Conservation (phyloP, 2,888 invertebrate species). For the Troglohyphantes excavatus region DNA sequence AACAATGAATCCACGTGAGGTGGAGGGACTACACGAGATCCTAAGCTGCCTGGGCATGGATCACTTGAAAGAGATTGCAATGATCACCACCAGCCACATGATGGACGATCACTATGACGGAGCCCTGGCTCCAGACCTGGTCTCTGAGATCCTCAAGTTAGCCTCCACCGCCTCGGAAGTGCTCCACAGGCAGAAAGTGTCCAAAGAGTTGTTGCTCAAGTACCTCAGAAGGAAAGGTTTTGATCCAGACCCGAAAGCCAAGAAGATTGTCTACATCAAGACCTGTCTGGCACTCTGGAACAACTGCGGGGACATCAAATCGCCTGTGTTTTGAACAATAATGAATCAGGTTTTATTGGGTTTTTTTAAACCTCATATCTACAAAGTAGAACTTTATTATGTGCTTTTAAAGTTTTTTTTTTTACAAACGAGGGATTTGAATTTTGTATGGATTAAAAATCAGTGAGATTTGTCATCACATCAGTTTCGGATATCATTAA, state of each 20-base stretch:
- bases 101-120: conserved; percentile 74
- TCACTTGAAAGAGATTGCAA: conserved; percentile 72
- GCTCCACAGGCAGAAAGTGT: conserved; percentile 72
- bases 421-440: no score
- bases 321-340: conserved; percentile 54
- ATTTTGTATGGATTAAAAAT: no score
- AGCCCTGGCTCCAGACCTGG: conserved; percentile 53
- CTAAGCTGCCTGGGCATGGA: conserved; percentile 64
- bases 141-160: conserved; percentile 65
- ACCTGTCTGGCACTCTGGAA: conserved; percentile 71
- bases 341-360: no score
- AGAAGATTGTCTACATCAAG: conserved; percentile 73
- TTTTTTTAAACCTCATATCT: not conserved
- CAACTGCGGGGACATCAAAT: conserved; percentile 67
- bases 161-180: conserved; percentile 69
- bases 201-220: conserved; percentile 67
- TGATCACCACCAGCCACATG: conserved; percentile 75
- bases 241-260: conserved; percentile 72
- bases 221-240: conserved; percentile 72
- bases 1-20: conserved; percentile 70
- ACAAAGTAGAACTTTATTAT: not conserved
- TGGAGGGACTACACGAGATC: conserved; percentile 69
- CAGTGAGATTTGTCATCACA: no score
- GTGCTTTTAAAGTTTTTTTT: not conserved
- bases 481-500: no score